Evolutionary conservation across 1,140 invertebrate genomes (phyloP), one percentile per base, ranked within the genome.

Genomic region (Leucophenga varia): DNA sequence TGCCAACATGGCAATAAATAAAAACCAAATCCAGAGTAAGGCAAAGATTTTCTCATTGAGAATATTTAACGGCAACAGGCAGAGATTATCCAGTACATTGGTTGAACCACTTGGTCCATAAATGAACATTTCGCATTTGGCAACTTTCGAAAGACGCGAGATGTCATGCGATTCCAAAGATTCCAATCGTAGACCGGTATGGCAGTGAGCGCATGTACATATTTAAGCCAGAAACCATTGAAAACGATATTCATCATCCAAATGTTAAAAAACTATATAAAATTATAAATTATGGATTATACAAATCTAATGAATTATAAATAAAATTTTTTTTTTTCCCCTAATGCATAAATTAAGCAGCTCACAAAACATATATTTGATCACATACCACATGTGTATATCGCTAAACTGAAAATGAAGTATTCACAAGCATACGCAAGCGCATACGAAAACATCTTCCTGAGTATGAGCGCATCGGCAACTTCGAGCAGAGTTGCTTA

Each of bases 21-120:
- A 79, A 46, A 90, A 84, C 89, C 89, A 92, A 67, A 90, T 86
- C 83, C 87, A 90, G 0, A 90, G 74, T 41, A 91, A 80, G 5
- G 86, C 79, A 53, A 88, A 91, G 31, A 90, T 84, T 64, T 90
- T 91, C 61, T 90, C 87, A 61, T 90, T 89, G 12, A 90, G 77
- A 49, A 89, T 82, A 60, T 91, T 91, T 13, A 90, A 59, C 1
- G 88, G 84, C 22, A 90, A 74, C 2, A 90, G 79, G 58, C 88
- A 91, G 1, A 90, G 76, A 3, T 82, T 80, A 56, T 91, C 88
- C 41, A 80, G 78, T 0, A 78, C 60, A 59, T 86, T 79, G 10
- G 81, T 72, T 0, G 74, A 71, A 12, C 86, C 86, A 3, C 81
- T 87, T 47, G 79, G 80, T 49, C 81, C 87, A 59, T 76, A 89